Conservation (phyloP, 1,140 invertebrate genomes). For the Palaemon carinicauda region DNA sequence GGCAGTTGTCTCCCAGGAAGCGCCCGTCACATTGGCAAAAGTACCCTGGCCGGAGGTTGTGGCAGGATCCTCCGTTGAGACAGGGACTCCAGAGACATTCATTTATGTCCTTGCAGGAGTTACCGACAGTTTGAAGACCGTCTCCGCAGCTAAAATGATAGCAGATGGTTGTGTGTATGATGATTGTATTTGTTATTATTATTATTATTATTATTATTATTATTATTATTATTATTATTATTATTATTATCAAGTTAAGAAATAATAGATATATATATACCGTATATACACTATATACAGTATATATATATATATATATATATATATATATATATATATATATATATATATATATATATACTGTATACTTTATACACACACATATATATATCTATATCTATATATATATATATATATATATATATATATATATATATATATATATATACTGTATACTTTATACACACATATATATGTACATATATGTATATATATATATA, state of each 20-base stretch:
- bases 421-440: background rate
- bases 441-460: too few species aligned
- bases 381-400: background rate
- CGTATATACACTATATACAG: too few species aligned
- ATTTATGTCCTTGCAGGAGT: constrained; percentile 5
- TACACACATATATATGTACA: too few species aligned
- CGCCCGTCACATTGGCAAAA: background rate
- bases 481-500: too few species aligned
- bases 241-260: too few species aligned
- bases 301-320: too few species aligned
- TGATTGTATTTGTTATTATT: background rate
- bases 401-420: background rate
- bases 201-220: too few species aligned
- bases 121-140: background rate
- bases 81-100: constrained; percentile 16
- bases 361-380: too few species aligned
- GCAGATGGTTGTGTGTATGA: background rate
- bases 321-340: too few species aligned
- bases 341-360: too few species aligned
- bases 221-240: too few species aligned
- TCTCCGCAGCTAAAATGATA: background rate
- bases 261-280: too few species aligned
- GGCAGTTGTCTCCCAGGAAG: background rate
- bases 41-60: constrained; percentile 12
- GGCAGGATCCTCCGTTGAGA: background rate